Conservation (phyloP, 2,888 invertebrate genomes). For the Drosophila stalkeri region DNA sequence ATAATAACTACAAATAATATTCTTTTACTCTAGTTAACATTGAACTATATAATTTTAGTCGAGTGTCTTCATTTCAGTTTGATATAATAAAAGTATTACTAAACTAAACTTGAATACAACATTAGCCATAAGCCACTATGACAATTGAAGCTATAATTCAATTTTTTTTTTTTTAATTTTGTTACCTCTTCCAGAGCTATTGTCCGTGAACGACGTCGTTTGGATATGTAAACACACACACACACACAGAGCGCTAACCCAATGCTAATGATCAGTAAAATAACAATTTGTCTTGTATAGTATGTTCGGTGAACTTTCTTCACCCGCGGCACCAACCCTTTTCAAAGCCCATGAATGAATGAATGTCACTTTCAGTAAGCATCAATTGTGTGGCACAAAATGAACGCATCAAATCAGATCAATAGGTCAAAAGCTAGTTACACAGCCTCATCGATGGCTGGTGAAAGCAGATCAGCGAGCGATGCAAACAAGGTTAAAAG, state of each 20-base stretch:
- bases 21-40: too few species aligned
- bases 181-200: neutral
- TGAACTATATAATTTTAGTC: too few species aligned
- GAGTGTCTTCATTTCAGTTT: neutral
- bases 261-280: conserved; percentile 14
- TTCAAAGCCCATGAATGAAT: conserved; percentile 28
- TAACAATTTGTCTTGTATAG: conserved; percentile 16
- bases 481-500: conserved; percentile 59
- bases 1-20: too few species aligned
- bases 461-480: conserved; percentile 54
- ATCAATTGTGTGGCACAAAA: conserved; percentile 12
- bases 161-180: neutral
- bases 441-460: conserved; percentile 41
- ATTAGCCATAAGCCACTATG: neutral
- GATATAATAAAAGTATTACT: neutral
- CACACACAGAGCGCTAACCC: neutral
- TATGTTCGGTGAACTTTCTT: conserved; percentile 24
- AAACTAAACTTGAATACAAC: neutral
- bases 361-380: conserved; percentile 27
- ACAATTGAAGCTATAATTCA: conserved; percentile 1
- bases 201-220: neutral
- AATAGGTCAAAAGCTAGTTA: conserved; percentile 49
- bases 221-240: conserved; percentile 1
- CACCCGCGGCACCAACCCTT: conserved; percentile 2
- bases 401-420: conserved; percentile 37